Percentiles rank a stretch among this genome's conserved stretches.
Conservation (phyloP, 2,113 vertebrate species). For the Galemys pyrenaicus region DNA sequence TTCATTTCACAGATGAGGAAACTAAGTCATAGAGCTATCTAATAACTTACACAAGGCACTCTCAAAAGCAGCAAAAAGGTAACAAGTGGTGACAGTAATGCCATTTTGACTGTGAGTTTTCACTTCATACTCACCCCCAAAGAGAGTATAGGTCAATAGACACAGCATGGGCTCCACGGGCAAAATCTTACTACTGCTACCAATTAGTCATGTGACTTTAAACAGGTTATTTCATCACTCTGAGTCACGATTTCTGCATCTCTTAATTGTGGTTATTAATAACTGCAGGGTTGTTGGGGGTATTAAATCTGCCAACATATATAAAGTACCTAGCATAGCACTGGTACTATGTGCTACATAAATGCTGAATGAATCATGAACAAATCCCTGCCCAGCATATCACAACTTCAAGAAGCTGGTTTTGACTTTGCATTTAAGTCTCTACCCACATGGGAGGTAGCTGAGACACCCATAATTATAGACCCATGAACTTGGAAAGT, state of each 20-base stretch:
- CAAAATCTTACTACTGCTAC: background rate
- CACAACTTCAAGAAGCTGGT: background rate
- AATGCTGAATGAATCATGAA: constrained; percentile 56
- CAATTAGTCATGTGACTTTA: constrained; percentile 21
- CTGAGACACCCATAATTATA: constrained; percentile 16
- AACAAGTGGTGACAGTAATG: background rate
- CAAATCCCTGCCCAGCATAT: background rate
- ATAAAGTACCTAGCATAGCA: constrained; percentile 31
- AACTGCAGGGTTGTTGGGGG: constrained; percentile 40
- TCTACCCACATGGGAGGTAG: background rate
- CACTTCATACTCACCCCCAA: background rate
- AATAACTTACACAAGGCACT: background rate
- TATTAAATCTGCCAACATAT: constrained; percentile 52
- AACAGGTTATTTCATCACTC: constrained; percentile 16
- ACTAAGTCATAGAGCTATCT: background rate
- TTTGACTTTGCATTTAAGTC: constrained; percentile 47
- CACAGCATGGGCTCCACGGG: background rate
- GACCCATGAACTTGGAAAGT: background rate
- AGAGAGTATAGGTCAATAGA: background rate
- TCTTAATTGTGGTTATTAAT: constrained; percentile 60
- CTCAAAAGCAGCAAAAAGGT: background rate
- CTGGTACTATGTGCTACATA: background rate
- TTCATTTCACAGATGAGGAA: constrained; percentile 31
- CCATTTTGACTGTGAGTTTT: background rate
- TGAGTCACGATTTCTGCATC: constrained; percentile 51